phyloP scores from a whole-genome alignment of 2,113 vertebrate species.

The Gobiocypris rarus region DNA sequence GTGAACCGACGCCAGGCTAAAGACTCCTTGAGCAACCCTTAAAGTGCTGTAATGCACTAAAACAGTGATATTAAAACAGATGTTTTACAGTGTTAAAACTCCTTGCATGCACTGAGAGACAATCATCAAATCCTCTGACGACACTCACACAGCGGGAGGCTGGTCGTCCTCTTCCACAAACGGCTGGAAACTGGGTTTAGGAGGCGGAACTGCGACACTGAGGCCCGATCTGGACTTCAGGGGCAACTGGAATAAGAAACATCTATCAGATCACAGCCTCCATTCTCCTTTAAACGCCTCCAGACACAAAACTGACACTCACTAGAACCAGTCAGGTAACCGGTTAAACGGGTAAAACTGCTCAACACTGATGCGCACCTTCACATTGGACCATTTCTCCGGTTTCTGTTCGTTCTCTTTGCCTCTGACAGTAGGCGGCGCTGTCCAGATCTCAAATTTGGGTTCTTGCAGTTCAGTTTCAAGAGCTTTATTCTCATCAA shows the following conservation, averaged over 20 bases:
- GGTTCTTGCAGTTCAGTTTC: conserved; percentile 66
- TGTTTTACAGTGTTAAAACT: too few species aligned
- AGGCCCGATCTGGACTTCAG: conserved; percentile 71
- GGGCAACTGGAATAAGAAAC: conserved; percentile 59
- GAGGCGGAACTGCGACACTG: conserved; percentile 62
- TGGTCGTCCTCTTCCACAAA: conserved; percentile 89
- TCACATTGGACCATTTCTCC: conserved; percentile 84
- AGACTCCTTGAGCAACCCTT: too few species aligned
- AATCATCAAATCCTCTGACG: neutral
- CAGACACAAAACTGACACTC: neutral
- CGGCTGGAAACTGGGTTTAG: conserved; percentile 84
- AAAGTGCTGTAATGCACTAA: too few species aligned
- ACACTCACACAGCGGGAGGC: conserved; percentile 89
- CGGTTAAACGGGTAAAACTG: neutral
- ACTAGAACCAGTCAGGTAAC: neutral
- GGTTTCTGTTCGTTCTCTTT: conserved; percentile 89
- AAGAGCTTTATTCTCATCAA: conserved; percentile 84
- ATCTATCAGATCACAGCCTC: neutral
- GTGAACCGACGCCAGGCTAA: too few species aligned
- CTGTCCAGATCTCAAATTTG: conserved; percentile 78
- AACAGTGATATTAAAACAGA: too few species aligned
- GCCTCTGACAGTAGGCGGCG: conserved; percentile 79
- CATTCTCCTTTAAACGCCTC: neutral
- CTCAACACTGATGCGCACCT: conserved; percentile 24
- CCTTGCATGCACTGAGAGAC: neutral